phyloP scores from a whole-genome alignment of 2,797 vertebrate genomes.

The Tenualosa ilisha region DNA sequence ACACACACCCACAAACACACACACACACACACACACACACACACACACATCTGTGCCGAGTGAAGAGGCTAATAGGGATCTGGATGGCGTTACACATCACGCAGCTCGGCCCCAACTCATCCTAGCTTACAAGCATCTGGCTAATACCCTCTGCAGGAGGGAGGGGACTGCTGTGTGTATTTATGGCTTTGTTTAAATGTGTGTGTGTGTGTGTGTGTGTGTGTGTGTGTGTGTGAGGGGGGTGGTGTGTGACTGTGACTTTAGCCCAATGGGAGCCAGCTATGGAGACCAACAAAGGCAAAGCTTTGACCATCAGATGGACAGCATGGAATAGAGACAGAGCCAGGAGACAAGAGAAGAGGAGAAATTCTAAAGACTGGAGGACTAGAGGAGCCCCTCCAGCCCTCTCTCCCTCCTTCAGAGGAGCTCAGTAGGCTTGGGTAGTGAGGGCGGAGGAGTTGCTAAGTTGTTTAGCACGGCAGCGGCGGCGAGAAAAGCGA shows the following conservation, averaged over 20 bases:
- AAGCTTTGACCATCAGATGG: background rate
- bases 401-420: too few species aligned
- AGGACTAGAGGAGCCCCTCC: background rate
- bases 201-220: background rate
- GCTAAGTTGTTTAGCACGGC: background rate
- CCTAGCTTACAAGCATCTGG: conserved; percentile 33
- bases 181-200: background rate
- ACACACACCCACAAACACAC: too few species aligned
- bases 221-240: background rate
- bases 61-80: background rate
- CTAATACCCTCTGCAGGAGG: conserved; percentile 19
- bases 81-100: conserved; percentile 8
- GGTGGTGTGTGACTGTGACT: background rate
- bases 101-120: background rate
- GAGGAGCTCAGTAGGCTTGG: background rate
- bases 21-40: too few species aligned
- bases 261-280: background rate
- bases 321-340: background rate
- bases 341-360: background rate
- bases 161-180: background rate
- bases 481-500: too few species aligned
- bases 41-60: background rate
- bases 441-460: too few species aligned
- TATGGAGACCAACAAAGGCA: background rate
- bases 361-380: background rate